Evolutionary conservation across 1,140 invertebrate genomes (phyloP).

Genomic region (Papilio machaon): DNA sequence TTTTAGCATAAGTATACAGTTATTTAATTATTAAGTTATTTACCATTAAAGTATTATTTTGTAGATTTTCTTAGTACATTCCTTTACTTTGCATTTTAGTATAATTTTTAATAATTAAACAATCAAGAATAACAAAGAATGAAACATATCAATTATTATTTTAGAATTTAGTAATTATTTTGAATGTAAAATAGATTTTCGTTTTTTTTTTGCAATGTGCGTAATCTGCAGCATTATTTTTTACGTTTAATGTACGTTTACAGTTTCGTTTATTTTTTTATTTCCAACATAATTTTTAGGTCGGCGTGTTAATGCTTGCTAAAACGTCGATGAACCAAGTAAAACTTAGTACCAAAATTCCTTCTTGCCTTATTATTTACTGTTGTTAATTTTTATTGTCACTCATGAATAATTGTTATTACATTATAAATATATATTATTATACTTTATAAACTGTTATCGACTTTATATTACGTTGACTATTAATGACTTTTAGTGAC

Average conservation of each 20-base stretch:
- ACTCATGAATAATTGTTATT: constrained; percentile 32
- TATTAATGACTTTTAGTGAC: constrained; percentile 15
- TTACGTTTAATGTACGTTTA: too few relatives aligned
- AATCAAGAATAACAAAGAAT: constrained; percentile 73
- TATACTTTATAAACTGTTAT: constrained; percentile 23
- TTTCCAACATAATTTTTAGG: not conserved
- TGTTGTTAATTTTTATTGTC: constrained; percentile 19
- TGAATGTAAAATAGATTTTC: constrained; percentile 11
- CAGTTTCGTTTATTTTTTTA: not conserved
- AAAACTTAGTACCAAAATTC: constrained; percentile 33
- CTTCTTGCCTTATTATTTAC: constrained; percentile 40
- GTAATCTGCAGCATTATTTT: not conserved
- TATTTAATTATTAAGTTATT: constrained; percentile 37
- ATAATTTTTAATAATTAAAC: constrained; percentile 36
- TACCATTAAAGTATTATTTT: constrained; percentile 54
- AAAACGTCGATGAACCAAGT: not conserved
- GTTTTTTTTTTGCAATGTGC: constrained; percentile 24
- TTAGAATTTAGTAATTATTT: constrained; percentile 37
- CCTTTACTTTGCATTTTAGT: constrained; percentile 37
- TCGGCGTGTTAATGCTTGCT: not conserved
- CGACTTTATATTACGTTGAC: constrained; percentile 1
- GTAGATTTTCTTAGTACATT: constrained; percentile 44
- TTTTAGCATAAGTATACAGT: not conserved
- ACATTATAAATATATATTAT: constrained; percentile 24
- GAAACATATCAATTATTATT: constrained; percentile 64